phyloP scores from a whole-genome alignment of 2,797 vertebrate species.

The Nannoperca obscura region DNA sequence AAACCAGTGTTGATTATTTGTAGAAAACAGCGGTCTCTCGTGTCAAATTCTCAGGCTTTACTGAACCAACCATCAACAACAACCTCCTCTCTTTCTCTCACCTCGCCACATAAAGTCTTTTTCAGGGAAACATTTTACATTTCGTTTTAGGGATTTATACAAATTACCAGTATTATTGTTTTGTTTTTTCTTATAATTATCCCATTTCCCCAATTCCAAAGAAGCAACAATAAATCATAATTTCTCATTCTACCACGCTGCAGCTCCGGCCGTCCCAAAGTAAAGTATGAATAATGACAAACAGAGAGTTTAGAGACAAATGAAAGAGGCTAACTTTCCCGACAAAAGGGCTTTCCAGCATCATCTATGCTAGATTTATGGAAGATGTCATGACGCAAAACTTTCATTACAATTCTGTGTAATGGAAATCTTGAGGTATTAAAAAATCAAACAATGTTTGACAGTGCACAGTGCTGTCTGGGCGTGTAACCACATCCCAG shows the following conservation, averaged over 20 bases:
- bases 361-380: conserved; percentile 8
- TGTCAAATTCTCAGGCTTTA: neutral
- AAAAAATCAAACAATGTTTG: conserved; percentile 10
- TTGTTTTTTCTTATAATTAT: neutral
- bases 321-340: neutral
- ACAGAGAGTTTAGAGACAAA: neutral
- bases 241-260: neutral
- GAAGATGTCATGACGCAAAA: conserved; percentile 6
- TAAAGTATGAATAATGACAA: neutral
- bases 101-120: neutral
- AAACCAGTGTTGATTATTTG: neutral
- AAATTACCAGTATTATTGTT: neutral
- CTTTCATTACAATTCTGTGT: neutral
- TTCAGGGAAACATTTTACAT: neutral
- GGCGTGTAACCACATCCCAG: conserved; percentile 17
- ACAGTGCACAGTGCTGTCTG: neutral
- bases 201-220: neutral
- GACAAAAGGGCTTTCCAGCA: neutral
- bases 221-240: conserved; percentile 18
- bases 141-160: neutral
- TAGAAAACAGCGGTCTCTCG: neutral
- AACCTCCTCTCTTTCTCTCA: neutral
- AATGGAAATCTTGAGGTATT: conserved; percentile 19
- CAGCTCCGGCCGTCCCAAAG: neutral
- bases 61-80: neutral